phyloP scores from a whole-genome alignment of 1,140 invertebrate genomes.

The Manduca sexta region DNA sequence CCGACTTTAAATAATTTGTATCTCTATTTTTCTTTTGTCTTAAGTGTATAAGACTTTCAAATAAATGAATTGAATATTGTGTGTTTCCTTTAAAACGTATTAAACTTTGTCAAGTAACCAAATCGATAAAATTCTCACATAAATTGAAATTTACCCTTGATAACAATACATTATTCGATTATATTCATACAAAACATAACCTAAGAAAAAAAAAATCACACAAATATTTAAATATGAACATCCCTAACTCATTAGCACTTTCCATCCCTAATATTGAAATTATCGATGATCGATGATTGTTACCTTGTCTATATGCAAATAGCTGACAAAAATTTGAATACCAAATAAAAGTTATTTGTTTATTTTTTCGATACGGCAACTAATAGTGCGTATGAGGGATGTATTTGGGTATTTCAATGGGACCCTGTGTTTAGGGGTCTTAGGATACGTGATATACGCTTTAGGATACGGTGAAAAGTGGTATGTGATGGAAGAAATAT shows the following conservation, averaged over 20 bases:
- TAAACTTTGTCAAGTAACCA: not conserved
- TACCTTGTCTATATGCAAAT: slow-evolving; percentile 63
- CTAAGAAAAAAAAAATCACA: not conserved
- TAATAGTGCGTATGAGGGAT: slow-evolving; percentile 32
- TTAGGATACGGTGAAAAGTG: too few relatives aligned
- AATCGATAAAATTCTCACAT: too few relatives aligned
- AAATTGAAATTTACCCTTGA: too few relatives aligned
- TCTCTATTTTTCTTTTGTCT: too few relatives aligned
- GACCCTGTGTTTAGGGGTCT: too few relatives aligned
- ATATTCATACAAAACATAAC: not conserved
- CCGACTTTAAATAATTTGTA: too few relatives aligned
- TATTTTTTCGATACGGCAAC: slow-evolving; percentile 33
- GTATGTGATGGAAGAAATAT: too few relatives aligned
- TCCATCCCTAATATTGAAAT: slow-evolving; percentile 33
- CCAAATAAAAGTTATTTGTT: slow-evolving; percentile 47
- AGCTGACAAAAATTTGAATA: slow-evolving; percentile 48
- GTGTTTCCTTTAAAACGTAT: too few relatives aligned
- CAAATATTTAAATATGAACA: not conserved
- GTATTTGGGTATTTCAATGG: not conserved
- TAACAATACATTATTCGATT: too few relatives aligned
- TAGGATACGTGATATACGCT: too few relatives aligned
- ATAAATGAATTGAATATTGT: too few relatives aligned
- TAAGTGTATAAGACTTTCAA: too few relatives aligned
- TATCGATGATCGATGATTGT: slow-evolving; percentile 42
- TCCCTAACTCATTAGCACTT: slow-evolving; percentile 5